Evolutionary conservation across 2,888 invertebrate genomes (phyloP).

Genomic region (Drosophila suboccidentalis): DNA sequence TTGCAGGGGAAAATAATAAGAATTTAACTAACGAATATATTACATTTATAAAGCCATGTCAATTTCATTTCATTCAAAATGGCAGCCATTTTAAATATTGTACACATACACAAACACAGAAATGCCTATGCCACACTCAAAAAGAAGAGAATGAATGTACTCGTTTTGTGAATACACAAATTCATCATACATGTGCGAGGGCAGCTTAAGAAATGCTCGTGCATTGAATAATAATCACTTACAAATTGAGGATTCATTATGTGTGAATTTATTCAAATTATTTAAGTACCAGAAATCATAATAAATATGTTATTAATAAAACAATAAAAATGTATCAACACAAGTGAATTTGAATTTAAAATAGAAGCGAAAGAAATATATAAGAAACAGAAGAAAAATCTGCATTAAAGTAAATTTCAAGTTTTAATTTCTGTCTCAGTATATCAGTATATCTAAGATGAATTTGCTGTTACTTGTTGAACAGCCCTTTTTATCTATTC

Average conservation of each 20-base stretch:
- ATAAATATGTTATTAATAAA: not conserved
- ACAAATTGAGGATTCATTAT: not conserved
- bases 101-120: not conserved
- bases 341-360: not conserved
- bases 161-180: conserved; percentile 25
- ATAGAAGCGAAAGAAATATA: rapidly evolving
- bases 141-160: conserved; percentile 17
- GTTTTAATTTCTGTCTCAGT: not conserved
- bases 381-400: not conserved
- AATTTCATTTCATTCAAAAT: conserved; percentile 32
- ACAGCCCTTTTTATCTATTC: conserved; percentile 19
- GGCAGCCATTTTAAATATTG: conserved; percentile 47
- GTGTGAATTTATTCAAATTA: not conserved
- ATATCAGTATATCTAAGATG: not conserved
- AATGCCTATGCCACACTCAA: conserved; percentile 9
- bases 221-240: conserved; percentile 23
- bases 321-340: not conserved
- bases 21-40: conserved; percentile 19
- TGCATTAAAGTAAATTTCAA: not conserved
- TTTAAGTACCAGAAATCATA: not conserved
- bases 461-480: conserved; percentile 5
- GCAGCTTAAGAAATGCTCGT: conserved; percentile 31
- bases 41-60: conserved; percentile 35
- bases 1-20: conserved; percentile 17
- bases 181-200: conserved; percentile 39